Conservation (phyloP, 2,888 invertebrate species). For the Cantharis flavilabris region DNA sequence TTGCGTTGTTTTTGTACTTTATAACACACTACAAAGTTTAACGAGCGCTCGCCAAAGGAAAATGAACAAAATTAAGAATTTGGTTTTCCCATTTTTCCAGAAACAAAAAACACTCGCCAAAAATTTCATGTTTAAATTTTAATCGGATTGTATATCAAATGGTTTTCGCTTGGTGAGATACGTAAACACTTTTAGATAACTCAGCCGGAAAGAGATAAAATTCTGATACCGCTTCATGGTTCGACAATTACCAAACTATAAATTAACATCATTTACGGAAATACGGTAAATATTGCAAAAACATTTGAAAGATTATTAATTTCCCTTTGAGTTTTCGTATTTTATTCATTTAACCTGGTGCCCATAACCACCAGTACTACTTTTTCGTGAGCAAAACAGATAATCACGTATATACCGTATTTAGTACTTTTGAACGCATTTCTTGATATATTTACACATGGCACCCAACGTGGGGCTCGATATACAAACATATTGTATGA, state of each 20-base stretch:
- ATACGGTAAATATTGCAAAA: neutral
- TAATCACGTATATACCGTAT: too few relatives aligned
- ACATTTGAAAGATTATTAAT: too few relatives aligned
- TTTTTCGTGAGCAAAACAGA: too few relatives aligned
- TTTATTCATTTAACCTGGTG: too few relatives aligned
- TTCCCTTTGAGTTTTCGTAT: too few relatives aligned
- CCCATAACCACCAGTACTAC: too few relatives aligned
- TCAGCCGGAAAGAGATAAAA: neutral
- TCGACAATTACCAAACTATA: neutral
- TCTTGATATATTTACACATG: too few relatives aligned
- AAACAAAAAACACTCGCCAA: neutral
- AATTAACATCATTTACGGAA: neutral
- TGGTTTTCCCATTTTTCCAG: neutral
- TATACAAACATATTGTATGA: too few relatives aligned
- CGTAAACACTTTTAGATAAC: neutral
- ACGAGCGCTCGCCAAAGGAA: neutral
- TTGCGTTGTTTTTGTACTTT: slow-evolving; percentile 6
- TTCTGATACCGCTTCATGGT: neutral
- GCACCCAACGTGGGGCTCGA: too few relatives aligned
- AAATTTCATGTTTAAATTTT: neutral
- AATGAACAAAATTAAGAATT: neutral
- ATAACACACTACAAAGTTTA: neutral
- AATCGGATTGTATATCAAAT: neutral
- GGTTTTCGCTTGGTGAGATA: neutral
- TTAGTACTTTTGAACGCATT: too few relatives aligned